Evolutionary conservation across 92 coral and sea anemone species (phyloP), one percentile per base, ranked within the genome.

Genomic region (Parazoanthus atlanticus): DNA sequence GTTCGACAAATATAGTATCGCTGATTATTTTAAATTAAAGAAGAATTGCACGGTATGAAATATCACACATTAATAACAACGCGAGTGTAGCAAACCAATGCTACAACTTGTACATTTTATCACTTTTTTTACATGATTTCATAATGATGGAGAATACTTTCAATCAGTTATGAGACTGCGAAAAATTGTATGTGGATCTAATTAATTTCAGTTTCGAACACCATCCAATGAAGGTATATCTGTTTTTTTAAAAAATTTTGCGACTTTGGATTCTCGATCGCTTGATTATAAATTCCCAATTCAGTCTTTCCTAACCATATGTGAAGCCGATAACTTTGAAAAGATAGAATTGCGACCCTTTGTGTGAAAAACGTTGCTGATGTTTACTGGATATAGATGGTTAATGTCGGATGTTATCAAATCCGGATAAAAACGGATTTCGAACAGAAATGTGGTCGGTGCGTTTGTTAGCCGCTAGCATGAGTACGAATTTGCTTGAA

Each of bases 271-370:
- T 2, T 75, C 31, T 17, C 13, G 49, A 33, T 41, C 79, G 47
- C 47, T 36, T 75, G 52, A 17, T 75, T n/a, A 36, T 32, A 33
- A 52, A 32, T 34, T 3, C 26, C 43, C 43, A 21, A 36, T 75
- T 41, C 49, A 46, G 38, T 36, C 33, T 41, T 33, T 32, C 31
- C 26, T 6, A 75, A 21, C 78, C 79, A 75, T 28, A 75, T 34
- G 34, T 3, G 40, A 38, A 75, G 79, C 79, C 79, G 28, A 75
- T 33, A 75, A 75, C 49, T 33, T 75, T 41, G 79, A 75, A 75
- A 73, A 41, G 46, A 75, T 6, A 75, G 49, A 75, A 75, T 17
- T 6, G 46, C 43, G 49, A 33, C 79, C 34, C 79, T 75, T 75
- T 75, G 79, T 36, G 12, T 75, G 29, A 21, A 75, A 32, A 75